Conservation (phyloP, 1,140 invertebrate species). For the Nebria ingens region DNA sequence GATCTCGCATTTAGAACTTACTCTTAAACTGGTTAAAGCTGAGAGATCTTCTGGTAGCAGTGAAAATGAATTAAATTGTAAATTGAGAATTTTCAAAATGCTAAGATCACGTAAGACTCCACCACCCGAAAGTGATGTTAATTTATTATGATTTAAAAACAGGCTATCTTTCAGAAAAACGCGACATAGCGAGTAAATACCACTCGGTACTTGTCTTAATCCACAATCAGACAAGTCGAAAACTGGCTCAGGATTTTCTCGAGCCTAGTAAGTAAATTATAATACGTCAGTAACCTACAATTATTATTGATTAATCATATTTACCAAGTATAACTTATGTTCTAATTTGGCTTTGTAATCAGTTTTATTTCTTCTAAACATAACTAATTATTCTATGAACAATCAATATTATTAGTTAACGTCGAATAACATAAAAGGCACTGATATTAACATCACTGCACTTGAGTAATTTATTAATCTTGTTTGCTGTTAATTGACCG, state of each 20-base stretch:
- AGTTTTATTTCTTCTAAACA: constrained; percentile 33
- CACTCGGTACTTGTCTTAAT: constrained; percentile 54
- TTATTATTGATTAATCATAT: constrained; percentile 17
- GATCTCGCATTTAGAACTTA: constrained; percentile 23
- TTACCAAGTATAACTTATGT: constrained; percentile 56
- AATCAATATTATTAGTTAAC: neutral
- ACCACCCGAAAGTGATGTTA: constrained; percentile 55
- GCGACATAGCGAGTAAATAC: constrained; percentile 65
- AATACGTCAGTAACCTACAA: constrained; percentile 8
- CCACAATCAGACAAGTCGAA: constrained; percentile 66
- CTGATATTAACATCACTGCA: neutral
- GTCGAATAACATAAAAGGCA: neutral
- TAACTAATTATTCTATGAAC: constrained; percentile 1
- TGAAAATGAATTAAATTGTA: constrained; percentile 58
- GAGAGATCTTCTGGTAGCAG: constrained; percentile 49
- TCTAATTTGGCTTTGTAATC: constrained; percentile 56
- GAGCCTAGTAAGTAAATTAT: constrained; percentile 39
- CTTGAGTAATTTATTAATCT: too few relatives aligned
- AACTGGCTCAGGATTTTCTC: constrained; percentile 61
- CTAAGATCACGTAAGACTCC: constrained; percentile 57
- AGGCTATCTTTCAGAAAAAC: constrained; percentile 64
- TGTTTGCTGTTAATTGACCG: too few relatives aligned
- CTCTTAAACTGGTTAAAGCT: constrained; percentile 49
- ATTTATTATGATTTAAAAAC: constrained; percentile 52
- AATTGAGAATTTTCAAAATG: constrained; percentile 55